Evolutionary conservation across 2,888 invertebrate genomes (phyloP).

Genomic region (Tricholauxania praeusta): DNA sequence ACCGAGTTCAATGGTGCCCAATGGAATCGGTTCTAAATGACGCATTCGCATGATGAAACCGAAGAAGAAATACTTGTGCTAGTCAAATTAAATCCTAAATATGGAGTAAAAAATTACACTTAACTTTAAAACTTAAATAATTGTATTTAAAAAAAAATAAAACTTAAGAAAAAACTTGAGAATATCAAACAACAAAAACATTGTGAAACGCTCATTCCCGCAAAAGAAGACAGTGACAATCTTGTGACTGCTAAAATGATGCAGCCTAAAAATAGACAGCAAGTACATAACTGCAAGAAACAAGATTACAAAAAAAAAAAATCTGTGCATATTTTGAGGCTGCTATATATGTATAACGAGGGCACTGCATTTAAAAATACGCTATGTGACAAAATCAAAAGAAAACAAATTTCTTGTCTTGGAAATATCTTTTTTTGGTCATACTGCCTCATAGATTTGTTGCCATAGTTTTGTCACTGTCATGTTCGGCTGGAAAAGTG

Average conservation of each 20-base stretch:
- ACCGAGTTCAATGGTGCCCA: slow-evolving; percentile 61
- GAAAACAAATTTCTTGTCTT: too few relatives aligned
- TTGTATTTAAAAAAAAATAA: slow-evolving; percentile 33
- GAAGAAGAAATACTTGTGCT: slow-evolving; percentile 69
- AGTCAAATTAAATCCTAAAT: slow-evolving; percentile 65
- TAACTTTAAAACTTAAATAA: slow-evolving; percentile 22
- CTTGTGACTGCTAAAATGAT: neutral
- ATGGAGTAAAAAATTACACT: slow-evolving; percentile 35
- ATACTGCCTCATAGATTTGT: too few relatives aligned
- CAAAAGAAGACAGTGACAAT: neutral
- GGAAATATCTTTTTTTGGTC: too few relatives aligned
- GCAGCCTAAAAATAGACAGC: too few relatives aligned
- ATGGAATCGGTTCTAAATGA: slow-evolving; percentile 67
- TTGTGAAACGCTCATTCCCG: slow-evolving; percentile 26
- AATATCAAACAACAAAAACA: slow-evolving; percentile 35
- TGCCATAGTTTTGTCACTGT: too few relatives aligned
- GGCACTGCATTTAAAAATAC: too few relatives aligned
- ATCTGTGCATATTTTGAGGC: too few relatives aligned
- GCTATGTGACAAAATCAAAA: too few relatives aligned
- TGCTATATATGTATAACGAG: too few relatives aligned
- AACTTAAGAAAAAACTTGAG: slow-evolving; percentile 28
- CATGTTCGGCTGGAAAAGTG: too few relatives aligned
- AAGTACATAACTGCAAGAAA: too few relatives aligned
- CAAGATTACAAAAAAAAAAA: too few relatives aligned
- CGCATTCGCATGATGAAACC: slow-evolving; percentile 69